Evolutionary conservation across 1,140 invertebrate genomes (phyloP).

Genomic region (Brachionus calyciflorus): DNA sequence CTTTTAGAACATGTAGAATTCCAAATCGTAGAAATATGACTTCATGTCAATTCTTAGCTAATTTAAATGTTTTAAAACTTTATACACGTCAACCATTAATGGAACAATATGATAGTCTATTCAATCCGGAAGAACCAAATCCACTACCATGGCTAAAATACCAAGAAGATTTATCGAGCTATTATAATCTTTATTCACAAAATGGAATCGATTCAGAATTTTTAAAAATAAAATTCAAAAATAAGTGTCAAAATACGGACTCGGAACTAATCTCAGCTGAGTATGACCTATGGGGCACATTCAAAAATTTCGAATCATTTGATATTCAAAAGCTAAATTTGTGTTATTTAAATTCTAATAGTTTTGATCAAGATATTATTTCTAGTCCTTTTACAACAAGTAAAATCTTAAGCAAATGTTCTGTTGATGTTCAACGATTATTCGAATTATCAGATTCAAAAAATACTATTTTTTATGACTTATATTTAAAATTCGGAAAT

Average conservation of each 20-base stretch:
- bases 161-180: background rate
- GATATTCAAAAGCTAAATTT: background rate
- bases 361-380: background rate
- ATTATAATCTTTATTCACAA: background rate
- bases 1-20: background rate
- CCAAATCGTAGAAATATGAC: constrained; percentile 52
- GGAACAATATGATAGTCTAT: background rate
- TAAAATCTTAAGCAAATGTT: background rate
- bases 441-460: constrained; percentile 8
- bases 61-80: constrained; percentile 69
- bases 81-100: constrained; percentile 50
- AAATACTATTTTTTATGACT: background rate
- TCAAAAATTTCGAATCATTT: background rate
- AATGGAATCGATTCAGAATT: constrained; percentile 1
- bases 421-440: background rate
- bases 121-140: background rate
- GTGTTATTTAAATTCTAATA: constrained; percentile 10
- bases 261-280: background rate
- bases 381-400: background rate
- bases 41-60: constrained; percentile 70
- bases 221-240: background rate
- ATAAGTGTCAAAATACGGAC: background rate
- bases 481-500: constrained; percentile 22
- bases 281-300: background rate
- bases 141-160: background rate